These are phyloP conservation scores for Corythaixoides concolor DNA, from an alignment of 2,113 vertebrate species.

Conservation along the genomic window DNA sequence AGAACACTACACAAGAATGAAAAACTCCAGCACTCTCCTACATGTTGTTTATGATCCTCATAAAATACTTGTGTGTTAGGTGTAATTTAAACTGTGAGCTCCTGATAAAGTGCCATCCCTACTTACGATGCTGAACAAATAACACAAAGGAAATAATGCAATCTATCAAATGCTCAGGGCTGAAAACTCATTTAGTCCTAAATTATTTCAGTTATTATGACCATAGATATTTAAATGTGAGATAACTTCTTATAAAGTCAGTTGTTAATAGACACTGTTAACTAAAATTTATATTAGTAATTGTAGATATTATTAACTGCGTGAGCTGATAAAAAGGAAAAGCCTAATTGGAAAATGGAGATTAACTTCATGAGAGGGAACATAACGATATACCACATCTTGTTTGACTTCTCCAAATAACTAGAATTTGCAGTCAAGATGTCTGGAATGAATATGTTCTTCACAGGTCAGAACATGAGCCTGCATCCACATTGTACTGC, in stretches of 20 bases:
- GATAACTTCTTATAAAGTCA: slow-evolving; percentile 52
- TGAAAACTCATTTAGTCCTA: slow-evolving; percentile 41
- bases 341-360: slow-evolving; percentile 59
- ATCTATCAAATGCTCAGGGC: slow-evolving; percentile 28
- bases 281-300: slow-evolving; percentile 36
- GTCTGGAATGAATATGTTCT: background rate
- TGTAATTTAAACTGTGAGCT: background rate
- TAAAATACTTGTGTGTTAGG: background rate
- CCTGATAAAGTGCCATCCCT: background rate
- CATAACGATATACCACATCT: background rate
- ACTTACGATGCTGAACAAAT: background rate
- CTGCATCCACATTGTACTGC: rapidly evolving
- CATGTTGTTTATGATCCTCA: background rate
- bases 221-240: slow-evolving; percentile 58
- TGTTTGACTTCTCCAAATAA: background rate
- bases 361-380: slow-evolving; percentile 43
- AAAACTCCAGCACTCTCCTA: background rate
- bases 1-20: background rate
- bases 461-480: background rate
- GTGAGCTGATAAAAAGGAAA: slow-evolving; percentile 46
- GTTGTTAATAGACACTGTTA: slow-evolving; percentile 53
- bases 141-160: background rate
- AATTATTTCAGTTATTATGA: slow-evolving; percentile 56
- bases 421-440: background rate
- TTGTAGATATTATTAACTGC: slow-evolving; percentile 54